Percentiles rank a stretch among this genome's conserved stretches.
Evolutionary conservation across 2,797 vertebrate genomes (phyloP).

Genomic region (Danio jaintianensis): DNA sequence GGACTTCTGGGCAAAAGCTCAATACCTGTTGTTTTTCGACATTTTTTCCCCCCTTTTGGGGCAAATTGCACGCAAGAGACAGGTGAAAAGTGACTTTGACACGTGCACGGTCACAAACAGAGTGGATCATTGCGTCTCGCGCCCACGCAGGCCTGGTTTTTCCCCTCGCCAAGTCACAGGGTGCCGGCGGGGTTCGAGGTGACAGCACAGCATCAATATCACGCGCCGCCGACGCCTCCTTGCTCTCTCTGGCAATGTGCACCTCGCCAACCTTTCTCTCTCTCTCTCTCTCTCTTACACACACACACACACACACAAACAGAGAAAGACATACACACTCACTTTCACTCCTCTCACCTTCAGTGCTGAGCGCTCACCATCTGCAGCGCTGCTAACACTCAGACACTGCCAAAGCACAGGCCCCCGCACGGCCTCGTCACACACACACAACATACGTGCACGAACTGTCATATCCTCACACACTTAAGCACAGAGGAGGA

Average conservation of each 20-base stretch:
- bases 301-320: slow-evolving; percentile 50
- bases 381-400: slow-evolving; percentile 69
- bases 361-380: slow-evolving; percentile 73
- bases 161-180: slow-evolving; percentile 72
- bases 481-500: slow-evolving; percentile 25
- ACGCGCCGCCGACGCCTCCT: slow-evolving; percentile 67
- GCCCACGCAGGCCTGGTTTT: slow-evolving; percentile 69
- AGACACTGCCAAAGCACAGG: slow-evolving; percentile 64
- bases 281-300: slow-evolving; percentile 35
- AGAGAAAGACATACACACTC: slow-evolving; percentile 45
- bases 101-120: slow-evolving; percentile 31
- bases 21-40: slow-evolving; percentile 27
- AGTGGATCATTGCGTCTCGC: slow-evolving; percentile 68
- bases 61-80: slow-evolving; percentile 51
- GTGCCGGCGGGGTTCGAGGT: slow-evolving; percentile 71
- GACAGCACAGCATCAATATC: slow-evolving; percentile 66
- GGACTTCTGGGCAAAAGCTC: slow-evolving; percentile 25
- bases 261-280: slow-evolving; percentile 59
- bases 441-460: slow-evolving; percentile 59
- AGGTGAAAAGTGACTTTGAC: slow-evolving; percentile 57
- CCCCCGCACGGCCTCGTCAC: slow-evolving; percentile 63
- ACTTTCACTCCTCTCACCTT: slow-evolving; percentile 67
- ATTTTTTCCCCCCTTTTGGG: neutral
- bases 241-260: slow-evolving; percentile 60
- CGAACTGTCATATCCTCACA: slow-evolving; percentile 39